phyloP scores from a whole-genome alignment of 2,888 invertebrate species.

The Acholoe squamosa region DNA sequence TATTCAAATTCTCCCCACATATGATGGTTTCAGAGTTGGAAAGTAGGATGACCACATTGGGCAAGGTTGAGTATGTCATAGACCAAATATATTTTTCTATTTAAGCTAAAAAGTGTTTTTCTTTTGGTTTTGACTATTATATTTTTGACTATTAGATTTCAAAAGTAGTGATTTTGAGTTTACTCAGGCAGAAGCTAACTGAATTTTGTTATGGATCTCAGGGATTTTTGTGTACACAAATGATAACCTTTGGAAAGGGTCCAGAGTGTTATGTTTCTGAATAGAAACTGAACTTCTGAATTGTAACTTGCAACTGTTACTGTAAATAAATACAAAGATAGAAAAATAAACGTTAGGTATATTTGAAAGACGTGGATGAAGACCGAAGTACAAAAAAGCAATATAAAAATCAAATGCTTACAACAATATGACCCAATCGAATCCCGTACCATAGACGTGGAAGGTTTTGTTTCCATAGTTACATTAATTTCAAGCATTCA shows the following conservation, averaged over 20 bases:
- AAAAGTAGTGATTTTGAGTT: constrained; percentile 6
- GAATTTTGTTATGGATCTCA: constrained; percentile 47
- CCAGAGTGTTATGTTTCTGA: constrained; percentile 48
- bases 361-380: constrained; percentile 65
- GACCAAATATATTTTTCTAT: constrained; percentile 37
- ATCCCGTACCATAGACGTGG: constrained; percentile 55
- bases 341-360: constrained; percentile 64
- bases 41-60: constrained; percentile 40
- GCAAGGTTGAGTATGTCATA: constrained; percentile 33
- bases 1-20: constrained; percentile 60
- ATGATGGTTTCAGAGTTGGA: constrained; percentile 31
- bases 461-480: constrained; percentile 60
- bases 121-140: background rate
- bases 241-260: constrained; percentile 41
- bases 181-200: constrained; percentile 47
- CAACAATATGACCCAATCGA: constrained; percentile 60
- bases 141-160: background rate
- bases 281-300: constrained; percentile 48
- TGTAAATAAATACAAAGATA: constrained; percentile 66
- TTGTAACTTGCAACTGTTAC: constrained; percentile 62
- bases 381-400: constrained; percentile 64
- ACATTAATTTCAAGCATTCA: constrained; percentile 62
- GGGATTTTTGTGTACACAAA: constrained; percentile 21
- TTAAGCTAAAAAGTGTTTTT: constrained; percentile 25
- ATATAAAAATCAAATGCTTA: constrained; percentile 63